phyloP scores from a whole-genome alignment of 2,113 vertebrate species.

The Malurus elegans region DNA sequence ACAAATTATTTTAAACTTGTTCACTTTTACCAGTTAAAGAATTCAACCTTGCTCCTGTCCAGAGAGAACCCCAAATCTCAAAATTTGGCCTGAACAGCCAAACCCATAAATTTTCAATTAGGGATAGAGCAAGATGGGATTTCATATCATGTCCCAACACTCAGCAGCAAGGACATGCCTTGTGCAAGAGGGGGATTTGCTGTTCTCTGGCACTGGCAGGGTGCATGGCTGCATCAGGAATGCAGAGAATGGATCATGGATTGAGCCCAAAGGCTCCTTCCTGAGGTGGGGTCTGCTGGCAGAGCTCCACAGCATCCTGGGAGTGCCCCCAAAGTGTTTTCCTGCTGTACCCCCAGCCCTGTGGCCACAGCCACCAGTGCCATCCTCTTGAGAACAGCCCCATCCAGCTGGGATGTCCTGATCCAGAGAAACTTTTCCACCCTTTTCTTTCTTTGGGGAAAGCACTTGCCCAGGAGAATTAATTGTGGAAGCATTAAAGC shows the following conservation, averaged over 20 bases:
- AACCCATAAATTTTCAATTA: background rate
- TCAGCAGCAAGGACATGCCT: background rate
- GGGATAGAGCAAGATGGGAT: background rate
- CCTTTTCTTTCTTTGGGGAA: background rate
- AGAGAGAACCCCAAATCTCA: background rate
- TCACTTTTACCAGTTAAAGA: background rate
- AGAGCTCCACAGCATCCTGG: background rate
- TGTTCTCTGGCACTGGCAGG: background rate
- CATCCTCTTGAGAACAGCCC: background rate
- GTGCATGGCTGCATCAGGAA: background rate
- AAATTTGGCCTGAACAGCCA: background rate
- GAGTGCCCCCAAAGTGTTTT: background rate
- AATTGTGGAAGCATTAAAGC: background rate
- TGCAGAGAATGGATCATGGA: background rate
- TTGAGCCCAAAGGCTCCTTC: background rate
- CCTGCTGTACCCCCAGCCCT: background rate
- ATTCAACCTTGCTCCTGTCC: background rate
- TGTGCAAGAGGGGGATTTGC: background rate
- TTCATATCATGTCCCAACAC: background rate
- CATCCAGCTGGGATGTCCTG: background rate
- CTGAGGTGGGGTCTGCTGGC: background rate
- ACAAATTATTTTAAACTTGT: background rate
- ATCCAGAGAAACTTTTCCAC: rapidly evolving
- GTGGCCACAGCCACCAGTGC: background rate
- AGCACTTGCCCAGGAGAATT: background rate